phyloP scores from a whole-genome alignment of 2,113 vertebrate genomes.

The Microcebus griseorufus region DNA sequence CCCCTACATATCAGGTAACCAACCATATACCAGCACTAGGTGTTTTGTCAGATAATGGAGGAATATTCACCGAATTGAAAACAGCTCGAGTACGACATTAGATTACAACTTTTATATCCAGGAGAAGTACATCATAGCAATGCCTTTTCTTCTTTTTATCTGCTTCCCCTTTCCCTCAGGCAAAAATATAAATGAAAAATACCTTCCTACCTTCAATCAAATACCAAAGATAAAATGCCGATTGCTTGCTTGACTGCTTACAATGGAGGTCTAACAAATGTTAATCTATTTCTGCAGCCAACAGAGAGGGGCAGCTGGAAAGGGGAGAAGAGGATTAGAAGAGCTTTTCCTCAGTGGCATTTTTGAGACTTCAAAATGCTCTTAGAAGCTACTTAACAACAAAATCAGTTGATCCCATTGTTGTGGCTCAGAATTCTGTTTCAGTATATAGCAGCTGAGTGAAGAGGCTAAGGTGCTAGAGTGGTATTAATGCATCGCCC shows the following conservation, averaged over 20 bases:
- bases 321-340: slow-evolving; percentile 69
- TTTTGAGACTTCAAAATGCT: slow-evolving; percentile 74
- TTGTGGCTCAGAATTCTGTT: slow-evolving; percentile 32
- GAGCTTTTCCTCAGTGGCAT: slow-evolving; percentile 71
- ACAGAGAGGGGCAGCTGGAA: slow-evolving; percentile 43
- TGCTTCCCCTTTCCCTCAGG: slow-evolving; percentile 74
- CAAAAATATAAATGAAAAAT: slow-evolving; percentile 81
- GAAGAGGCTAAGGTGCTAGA: neutral
- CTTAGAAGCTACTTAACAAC: slow-evolving; percentile 74
- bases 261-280: slow-evolving; percentile 71
- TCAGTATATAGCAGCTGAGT: neutral
- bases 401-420: slow-evolving; percentile 73
- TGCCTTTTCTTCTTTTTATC: slow-evolving; percentile 75
- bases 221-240: slow-evolving; percentile 75
- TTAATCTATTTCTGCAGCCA: slow-evolving; percentile 74
- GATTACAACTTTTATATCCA: slow-evolving; percentile 73
- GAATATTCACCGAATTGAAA: slow-evolving; percentile 63
- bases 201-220: slow-evolving; percentile 75
- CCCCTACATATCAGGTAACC: neutral
- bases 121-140: slow-evolving; percentile 69
- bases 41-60: slow-evolving; percentile 59
- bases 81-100: slow-evolving; percentile 50
- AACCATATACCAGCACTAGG: neutral
- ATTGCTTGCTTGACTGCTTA: slow-evolving; percentile 67
- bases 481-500: neutral